phyloP scores from a whole-genome alignment of 2,113 vertebrate species.

The Chloroceryle aenea region DNA sequence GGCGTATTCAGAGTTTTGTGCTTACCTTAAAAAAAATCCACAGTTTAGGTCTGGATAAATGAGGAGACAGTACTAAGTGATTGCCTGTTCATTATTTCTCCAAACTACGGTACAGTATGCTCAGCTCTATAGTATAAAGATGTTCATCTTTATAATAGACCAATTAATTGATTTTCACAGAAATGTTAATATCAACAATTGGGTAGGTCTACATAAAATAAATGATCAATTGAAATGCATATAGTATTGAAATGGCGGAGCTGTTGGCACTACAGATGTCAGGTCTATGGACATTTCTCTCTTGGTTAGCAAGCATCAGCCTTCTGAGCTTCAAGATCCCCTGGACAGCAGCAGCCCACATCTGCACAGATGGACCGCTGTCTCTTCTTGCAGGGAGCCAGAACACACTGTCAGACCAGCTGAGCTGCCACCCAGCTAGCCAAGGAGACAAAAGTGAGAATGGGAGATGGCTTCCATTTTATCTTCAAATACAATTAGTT shows the following conservation, averaged over 20 bases:
- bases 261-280: not conserved
- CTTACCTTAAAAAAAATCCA: not conserved
- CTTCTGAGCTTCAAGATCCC: not conserved
- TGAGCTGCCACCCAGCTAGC: not conserved
- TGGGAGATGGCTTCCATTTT: not conserved
- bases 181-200: not conserved
- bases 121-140: not conserved
- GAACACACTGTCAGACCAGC: accelerated
- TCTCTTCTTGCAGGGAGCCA: not conserved
- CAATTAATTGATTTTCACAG: not conserved
- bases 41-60: not conserved
- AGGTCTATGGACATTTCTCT: not conserved
- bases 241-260: not conserved
- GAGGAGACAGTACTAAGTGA: not conserved
- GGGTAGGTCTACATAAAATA: not conserved
- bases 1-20: not conserved
- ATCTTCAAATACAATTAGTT: not conserved
- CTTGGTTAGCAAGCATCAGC: not conserved
- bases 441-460: not conserved
- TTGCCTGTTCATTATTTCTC: not conserved
- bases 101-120: not conserved
- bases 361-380: accelerated
- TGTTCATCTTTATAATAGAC: not conserved
- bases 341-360: not conserved
- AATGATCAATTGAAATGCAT: not conserved